Conservation (phyloP, 2,113 vertebrate species). For the Zosterops lateralis region DNA sequence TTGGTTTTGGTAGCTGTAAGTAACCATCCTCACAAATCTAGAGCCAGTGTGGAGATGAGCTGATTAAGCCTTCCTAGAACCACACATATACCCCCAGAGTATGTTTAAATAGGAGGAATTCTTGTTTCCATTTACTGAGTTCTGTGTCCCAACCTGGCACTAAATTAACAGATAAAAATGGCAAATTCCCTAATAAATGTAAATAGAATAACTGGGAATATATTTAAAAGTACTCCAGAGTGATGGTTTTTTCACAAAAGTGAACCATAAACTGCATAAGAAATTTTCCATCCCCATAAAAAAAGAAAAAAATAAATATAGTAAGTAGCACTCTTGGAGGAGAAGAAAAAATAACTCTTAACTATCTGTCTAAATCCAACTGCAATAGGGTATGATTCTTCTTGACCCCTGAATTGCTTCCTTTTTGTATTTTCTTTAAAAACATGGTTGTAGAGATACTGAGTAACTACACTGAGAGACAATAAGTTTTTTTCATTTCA, state of each 20-base stretch:
- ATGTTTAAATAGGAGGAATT: not conserved
- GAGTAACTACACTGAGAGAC: not conserved
- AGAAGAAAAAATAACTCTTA: not conserved
- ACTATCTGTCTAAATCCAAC: not conserved
- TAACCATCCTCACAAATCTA: not conserved
- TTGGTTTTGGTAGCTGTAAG: not conserved
- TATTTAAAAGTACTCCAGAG: not conserved
- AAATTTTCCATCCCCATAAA: not conserved
- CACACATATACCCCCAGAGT: not conserved
- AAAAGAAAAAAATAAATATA: not conserved
- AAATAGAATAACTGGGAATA: not conserved
- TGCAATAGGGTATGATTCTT: not conserved
- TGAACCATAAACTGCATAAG: not conserved
- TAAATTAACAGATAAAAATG: not conserved
- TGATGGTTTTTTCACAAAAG: not conserved
- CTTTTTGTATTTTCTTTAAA: not conserved
- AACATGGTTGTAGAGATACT: not conserved
- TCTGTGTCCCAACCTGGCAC: not conserved
- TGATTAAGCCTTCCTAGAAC: not conserved
- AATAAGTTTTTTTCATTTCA: not conserved
- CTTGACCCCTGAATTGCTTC: not conserved
- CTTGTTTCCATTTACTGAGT: not conserved
- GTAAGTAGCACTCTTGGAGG: not conserved
- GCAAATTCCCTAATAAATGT: not conserved
- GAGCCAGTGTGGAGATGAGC: not conserved